phyloP scores from a whole-genome alignment of 2,113 vertebrate species.

The Tragulus kanchil region DNA sequence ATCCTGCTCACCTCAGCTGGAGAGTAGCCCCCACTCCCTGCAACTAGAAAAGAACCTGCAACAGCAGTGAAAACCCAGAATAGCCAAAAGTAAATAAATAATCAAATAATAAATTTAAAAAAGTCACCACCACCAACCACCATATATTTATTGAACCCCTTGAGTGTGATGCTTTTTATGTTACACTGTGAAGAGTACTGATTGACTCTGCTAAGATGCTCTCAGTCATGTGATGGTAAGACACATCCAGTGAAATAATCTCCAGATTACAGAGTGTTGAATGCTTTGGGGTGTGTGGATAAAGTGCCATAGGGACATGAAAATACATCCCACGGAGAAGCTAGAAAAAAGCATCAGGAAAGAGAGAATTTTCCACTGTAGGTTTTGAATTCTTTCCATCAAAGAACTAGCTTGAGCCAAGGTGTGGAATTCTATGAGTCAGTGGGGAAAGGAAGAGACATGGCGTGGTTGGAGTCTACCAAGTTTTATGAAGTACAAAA shows the following conservation, averaged over 20 bases:
- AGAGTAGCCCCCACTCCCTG: too few species aligned
- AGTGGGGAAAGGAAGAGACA: neutral
- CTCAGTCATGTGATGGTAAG: neutral
- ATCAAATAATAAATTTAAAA: too few species aligned
- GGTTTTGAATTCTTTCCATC: neutral
- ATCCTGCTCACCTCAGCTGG: too few species aligned
- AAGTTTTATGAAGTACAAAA: neutral
- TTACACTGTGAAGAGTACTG: neutral
- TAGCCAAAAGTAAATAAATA: too few species aligned
- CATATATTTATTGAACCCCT: neutral
- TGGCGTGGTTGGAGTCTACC: neutral
- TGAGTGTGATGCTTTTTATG: neutral
- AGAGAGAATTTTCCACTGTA: neutral
- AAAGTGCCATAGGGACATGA: neutral
- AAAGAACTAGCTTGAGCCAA: neutral
- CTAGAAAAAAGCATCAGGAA: neutral
- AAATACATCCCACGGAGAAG: neutral
- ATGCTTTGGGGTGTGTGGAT: neutral
- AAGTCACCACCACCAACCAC: too few species aligned
- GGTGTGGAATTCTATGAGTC: neutral
- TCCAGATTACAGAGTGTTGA: accelerated
- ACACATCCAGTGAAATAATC: neutral
- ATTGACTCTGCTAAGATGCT: neutral
- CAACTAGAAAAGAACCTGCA: too few species aligned
- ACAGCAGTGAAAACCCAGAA: too few species aligned